Evolutionary conservation across 30 jellyfish, hydroid and myxozoan genomes (phyloP).

Genomic region (Hydractinia echinata): DNA sequence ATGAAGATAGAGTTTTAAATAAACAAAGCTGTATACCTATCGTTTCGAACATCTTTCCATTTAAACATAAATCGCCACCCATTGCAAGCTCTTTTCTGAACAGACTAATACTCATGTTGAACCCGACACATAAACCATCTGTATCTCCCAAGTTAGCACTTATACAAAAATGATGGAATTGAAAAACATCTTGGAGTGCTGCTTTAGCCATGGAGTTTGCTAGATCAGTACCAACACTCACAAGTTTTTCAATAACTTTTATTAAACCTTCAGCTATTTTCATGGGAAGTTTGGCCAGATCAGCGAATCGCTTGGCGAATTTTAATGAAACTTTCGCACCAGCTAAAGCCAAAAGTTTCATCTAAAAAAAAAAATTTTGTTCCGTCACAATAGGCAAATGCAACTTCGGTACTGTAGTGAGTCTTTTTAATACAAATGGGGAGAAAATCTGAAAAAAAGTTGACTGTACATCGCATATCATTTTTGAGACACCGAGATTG

Average conservation of each 20-base stretch:
- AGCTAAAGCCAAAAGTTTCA: background rate
- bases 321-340: background rate
- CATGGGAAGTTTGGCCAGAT: constrained; percentile 24
- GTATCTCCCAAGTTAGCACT: constrained; percentile 30
- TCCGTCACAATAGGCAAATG: too few species aligned
- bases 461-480: too few species aligned
- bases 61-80: constrained; percentile 25
- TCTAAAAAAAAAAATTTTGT: constrained; percentile 1
- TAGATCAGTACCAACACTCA: constrained; percentile 12
- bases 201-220: constrained; percentile 7
- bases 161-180: constrained; percentile 28
- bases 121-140: constrained; percentile 22
- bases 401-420: too few species aligned
- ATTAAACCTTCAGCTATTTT: constrained; percentile 15
- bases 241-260: background rate
- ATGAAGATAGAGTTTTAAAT: too few species aligned
- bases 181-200: constrained; percentile 17
- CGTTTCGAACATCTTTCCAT: constrained; percentile 11
- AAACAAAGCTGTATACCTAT: background rate
- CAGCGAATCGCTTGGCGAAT: background rate
- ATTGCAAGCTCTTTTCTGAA: constrained; percentile 1
- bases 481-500: too few species aligned
- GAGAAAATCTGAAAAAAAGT: too few species aligned
- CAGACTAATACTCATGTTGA: constrained; percentile 20
- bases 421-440: too few species aligned